Evolutionary conservation across 2,797 vertebrate genomes (phyloP).

Genomic region (Melanotaenia nigrans): DNA sequence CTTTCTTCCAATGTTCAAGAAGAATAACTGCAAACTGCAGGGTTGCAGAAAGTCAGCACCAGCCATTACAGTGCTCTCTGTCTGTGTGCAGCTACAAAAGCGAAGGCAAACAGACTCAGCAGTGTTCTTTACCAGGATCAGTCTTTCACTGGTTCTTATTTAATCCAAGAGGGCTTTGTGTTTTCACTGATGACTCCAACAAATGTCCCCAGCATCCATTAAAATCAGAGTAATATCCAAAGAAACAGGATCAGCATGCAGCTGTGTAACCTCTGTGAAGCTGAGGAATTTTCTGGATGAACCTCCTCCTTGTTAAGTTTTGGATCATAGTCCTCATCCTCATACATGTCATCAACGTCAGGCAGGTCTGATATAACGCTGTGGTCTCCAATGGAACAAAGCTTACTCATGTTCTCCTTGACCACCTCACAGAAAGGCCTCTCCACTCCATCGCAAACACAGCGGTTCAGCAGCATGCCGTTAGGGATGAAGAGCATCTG

Average conservation of each 20-base stretch:
- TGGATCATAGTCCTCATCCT: conserved; percentile 80
- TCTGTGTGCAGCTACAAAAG: conserved; percentile 16
- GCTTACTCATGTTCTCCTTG: conserved; percentile 85
- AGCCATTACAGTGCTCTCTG: conserved; percentile 38
- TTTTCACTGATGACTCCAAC: conserved; percentile 29
- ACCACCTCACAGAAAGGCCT: conserved; percentile 87
- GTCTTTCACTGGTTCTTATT: conserved; percentile 9
- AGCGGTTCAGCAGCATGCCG: conserved; percentile 81
- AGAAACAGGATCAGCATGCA: conserved; percentile 31
- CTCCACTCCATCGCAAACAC: conserved; percentile 85
- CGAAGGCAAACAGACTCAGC: conserved; percentile 1
- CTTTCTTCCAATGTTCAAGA: conserved; percentile 3
- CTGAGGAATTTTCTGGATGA: conserved; percentile 46
- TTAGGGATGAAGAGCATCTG: conserved; percentile 83
- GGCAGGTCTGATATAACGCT: conserved; percentile 66
- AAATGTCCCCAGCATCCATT: not conserved
- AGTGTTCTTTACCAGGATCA: not conserved
- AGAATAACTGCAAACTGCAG: conserved; percentile 25
- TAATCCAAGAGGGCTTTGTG: conserved; percentile 4
- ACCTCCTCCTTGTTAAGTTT: conserved; percentile 64
- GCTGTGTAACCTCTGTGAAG: conserved; percentile 31
- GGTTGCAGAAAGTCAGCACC: conserved; percentile 27
- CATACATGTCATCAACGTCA: conserved; percentile 74
- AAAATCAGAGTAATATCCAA: conserved; percentile 59
- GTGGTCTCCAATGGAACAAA: conserved; percentile 80